phyloP scores from a whole-genome alignment of 2,113 vertebrate genomes.

The Xenus cinereus region DNA sequence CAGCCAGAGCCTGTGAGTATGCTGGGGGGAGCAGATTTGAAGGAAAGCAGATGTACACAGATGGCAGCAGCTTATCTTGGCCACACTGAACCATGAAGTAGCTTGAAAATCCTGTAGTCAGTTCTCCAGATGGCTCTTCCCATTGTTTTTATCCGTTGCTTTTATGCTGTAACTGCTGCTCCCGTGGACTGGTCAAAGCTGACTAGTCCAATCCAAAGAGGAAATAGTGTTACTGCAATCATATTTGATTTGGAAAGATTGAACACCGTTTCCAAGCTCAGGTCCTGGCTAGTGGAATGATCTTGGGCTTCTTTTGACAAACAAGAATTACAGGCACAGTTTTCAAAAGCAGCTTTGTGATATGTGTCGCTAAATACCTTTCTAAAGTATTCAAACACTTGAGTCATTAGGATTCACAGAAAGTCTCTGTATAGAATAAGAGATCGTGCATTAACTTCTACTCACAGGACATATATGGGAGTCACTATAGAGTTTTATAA shows the following conservation, averaged over 20 bases:
- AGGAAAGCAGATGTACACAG: neutral
- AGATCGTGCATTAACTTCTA: neutral
- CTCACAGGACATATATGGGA: neutral
- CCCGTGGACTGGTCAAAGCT: neutral
- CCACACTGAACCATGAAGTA: neutral
- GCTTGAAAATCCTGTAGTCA: neutral
- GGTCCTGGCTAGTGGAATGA: neutral
- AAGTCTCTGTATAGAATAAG: neutral
- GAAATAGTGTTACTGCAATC: neutral
- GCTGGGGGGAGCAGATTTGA: neutral
- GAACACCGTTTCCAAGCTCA: neutral
- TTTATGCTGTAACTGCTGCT: neutral
- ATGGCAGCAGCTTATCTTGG: neutral
- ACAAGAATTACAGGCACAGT: neutral
- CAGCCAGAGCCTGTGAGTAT: neutral
- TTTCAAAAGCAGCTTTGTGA: neutral
- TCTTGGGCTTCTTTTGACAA: neutral
- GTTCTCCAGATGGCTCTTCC: neutral
- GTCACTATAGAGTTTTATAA: neutral
- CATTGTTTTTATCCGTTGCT: neutral
- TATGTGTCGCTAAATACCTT: neutral
- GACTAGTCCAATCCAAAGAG: neutral
- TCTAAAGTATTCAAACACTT: neutral
- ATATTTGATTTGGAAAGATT: neutral
- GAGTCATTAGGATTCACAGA: neutral